A percentile compares a stretch with the other conserved stretches of the same genome.
These are phyloP conservation scores for Catharus fuscescens DNA, from an alignment of 2,113 vertebrate genomes.

Conservation along the genomic window DNA sequence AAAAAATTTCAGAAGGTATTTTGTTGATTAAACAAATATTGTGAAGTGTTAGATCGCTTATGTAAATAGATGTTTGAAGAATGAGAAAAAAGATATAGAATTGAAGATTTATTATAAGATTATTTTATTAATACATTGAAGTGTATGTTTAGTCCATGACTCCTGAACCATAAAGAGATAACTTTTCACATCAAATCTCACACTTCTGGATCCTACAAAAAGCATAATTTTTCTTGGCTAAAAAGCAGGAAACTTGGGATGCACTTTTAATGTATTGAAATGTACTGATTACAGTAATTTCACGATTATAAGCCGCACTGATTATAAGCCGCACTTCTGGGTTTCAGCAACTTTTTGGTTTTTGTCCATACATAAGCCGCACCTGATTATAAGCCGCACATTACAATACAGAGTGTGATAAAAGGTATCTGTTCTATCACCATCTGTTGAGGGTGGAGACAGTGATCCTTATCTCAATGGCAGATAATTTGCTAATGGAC, in stretches of 20 bases:
- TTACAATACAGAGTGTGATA: too few species aligned
- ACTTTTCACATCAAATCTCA: not conserved
- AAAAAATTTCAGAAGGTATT: not conserved
- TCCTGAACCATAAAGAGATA: not conserved
- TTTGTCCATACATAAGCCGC: too few species aligned
- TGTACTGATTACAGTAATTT: not conserved
- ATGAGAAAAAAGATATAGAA: not conserved
- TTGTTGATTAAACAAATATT: not conserved
- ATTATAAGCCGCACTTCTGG: too few species aligned
- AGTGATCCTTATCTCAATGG: too few species aligned
- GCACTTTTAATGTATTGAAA: not conserved
- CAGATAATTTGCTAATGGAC: too few species aligned
- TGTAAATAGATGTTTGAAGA: not conserved
- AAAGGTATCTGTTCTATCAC: too few species aligned
- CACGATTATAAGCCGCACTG: too few species aligned
- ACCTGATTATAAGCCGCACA: too few species aligned
- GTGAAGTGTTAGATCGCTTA: not conserved
- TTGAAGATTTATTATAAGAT: not conserved
- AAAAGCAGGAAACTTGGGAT: not conserved
- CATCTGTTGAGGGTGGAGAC: too few species aligned
- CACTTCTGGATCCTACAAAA: not conserved
- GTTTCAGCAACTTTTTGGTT: too few species aligned
- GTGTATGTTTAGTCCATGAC: not conserved
- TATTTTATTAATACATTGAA: not conserved
- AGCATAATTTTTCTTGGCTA: not conserved